Evolutionary conservation across 2,888 invertebrate genomes (phyloP).

Genomic region (Limnephilus marmoratus): DNA sequence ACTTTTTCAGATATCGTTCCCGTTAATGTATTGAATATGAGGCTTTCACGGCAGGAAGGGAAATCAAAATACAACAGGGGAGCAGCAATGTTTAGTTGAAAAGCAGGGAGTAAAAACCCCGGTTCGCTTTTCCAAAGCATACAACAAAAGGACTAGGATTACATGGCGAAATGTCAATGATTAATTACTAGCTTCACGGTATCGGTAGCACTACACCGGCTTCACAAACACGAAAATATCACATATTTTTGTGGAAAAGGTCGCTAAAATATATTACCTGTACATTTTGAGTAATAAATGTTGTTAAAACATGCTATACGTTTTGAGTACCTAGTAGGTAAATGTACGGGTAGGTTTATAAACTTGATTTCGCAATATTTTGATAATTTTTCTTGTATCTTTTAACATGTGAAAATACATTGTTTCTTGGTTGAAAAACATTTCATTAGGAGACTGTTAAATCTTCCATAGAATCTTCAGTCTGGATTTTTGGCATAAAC

Average conservation of each 20-base stretch:
- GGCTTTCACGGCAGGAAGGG: conserved; percentile 25
- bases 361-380: neutral
- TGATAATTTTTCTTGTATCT: neutral
- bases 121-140: conserved; percentile 51
- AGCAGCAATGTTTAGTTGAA: conserved; percentile 27
- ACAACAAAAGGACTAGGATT: conserved; percentile 60
- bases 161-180: conserved; percentile 63
- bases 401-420: neutral
- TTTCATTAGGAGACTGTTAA: too few relatives aligned
- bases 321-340: neutral
- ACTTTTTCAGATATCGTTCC: neutral
- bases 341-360: neutral
- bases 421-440: neutral
- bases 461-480: too few relatives aligned
- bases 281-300: neutral
- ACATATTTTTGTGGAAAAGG: neutral
- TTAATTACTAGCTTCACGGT: conserved; percentile 58
- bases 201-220: neutral
- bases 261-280: neutral
- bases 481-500: too few relatives aligned
- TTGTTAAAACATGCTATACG: too few relatives aligned
- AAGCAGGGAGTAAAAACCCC: conserved; percentile 37
- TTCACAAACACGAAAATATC: conserved; percentile 16
- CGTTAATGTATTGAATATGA: conserved; percentile 16
- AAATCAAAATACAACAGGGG: conserved; percentile 34